Evolutionary conservation across 2,113 vertebrate genomes (phyloP).

Genomic region (Eretmochelys imbricata): DNA sequence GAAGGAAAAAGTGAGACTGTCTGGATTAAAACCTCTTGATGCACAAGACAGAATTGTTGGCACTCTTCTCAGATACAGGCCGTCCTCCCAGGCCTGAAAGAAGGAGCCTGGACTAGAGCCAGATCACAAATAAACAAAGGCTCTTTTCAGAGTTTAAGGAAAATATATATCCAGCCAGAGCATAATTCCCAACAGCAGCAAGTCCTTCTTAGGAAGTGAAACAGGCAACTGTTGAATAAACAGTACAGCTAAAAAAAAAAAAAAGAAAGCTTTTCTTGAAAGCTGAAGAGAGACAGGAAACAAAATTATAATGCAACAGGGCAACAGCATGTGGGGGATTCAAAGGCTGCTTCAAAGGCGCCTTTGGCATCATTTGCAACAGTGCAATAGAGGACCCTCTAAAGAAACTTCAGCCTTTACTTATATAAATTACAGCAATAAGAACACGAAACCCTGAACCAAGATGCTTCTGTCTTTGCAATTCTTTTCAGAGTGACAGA

Average conservation of each 20-base stretch:
- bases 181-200: slow-evolving; percentile 63
- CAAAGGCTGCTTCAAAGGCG: neutral
- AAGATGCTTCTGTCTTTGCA: neutral
- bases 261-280: slow-evolving; percentile 34
- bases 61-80: slow-evolving; percentile 20
- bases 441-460: neutral
- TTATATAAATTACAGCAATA: neutral
- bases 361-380: neutral
- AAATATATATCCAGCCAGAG: slow-evolving; percentile 54
- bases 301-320: neutral
- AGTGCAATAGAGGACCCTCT: neutral
- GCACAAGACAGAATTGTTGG: slow-evolving; percentile 4
- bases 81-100: neutral
- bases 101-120: slow-evolving; percentile 47
- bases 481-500: neutral
- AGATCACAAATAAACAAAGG: slow-evolving; percentile 70
- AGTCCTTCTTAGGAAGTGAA: slow-evolving; percentile 74
- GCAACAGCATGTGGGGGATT: neutral
- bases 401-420: neutral
- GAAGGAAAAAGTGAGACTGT: neutral
- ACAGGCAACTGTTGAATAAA: slow-evolving; percentile 48
- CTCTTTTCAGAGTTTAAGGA: slow-evolving; percentile 62
- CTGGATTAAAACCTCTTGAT: neutral
- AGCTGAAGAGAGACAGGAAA: neutral
- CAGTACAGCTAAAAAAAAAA: slow-evolving; percentile 31